Evolutionary conservation across 2,113 vertebrate species (phyloP), one percentile per base, ranked within the genome.

Genomic region (Leucosticte australis): DNA sequence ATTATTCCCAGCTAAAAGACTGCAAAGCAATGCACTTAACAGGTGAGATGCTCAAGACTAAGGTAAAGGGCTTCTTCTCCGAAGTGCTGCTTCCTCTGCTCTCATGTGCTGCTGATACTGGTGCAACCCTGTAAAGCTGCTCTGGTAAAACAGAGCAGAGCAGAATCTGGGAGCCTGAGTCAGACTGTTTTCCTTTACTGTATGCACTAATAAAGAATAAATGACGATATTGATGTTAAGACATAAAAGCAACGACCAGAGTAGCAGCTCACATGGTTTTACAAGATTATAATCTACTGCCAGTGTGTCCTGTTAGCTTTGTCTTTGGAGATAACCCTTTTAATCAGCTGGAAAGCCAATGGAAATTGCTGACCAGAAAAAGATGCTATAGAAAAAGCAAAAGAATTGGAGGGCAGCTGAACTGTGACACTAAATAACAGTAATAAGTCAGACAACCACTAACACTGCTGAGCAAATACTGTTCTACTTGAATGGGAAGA

Each of bases 331-430:
- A 55, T 53, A 77, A 64, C 30, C 9, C 15, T 71, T 35, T 74
- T 62, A 63, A 68, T 64, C 83, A 75, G 7, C 26, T 33, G 37
- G 20, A 86, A 81, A 83, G 31, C 41, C 64, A 63, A 22, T 49
- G 35, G 41, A 94, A 94, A 92, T 60, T 50, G n/a, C 46, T 84
- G 80, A 84, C 23, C 15, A 78, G 68, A 86, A 92, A 90, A 89
- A 42, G 60, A 71, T 89, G 27, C 33, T 83, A 20, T 4, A 81
- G 73, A 64, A 88, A 90, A 80, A 70, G 8, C 9, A 42, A 55
- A 90, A 41, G 15, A 57, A 60, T 37, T 47, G 65, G 47, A 69
- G 55, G 16, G 41, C 70, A 78, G 76, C 39, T 77, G 56, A 86
- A 93, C 80, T 24, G 21, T 10, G 22, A 46, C 44, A 18, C n/a